Evolutionary conservation across 2,888 invertebrate species (phyloP), one percentile per base, ranked within the genome.

Genomic region (Heliconius aoede): DNA sequence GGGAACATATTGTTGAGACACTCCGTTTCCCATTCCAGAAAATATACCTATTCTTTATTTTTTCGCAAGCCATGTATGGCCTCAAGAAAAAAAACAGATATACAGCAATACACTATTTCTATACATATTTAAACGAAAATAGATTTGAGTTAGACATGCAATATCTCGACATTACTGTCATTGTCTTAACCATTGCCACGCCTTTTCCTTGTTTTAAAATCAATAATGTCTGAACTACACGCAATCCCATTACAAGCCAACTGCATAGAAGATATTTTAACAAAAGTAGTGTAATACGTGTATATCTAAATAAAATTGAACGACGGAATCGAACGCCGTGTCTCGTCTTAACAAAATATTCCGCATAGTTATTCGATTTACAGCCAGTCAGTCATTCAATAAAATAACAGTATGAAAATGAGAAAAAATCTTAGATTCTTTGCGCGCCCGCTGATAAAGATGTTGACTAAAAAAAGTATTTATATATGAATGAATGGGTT

Each of bases 151-250:
- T n/a, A 5, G 30, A n/a, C 68, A 28, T 51, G 64, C 69, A 55
- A 55, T 24, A 32, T 30, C 30, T n/a, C 30, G n/a, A 55, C 5
- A n/a, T 13, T 55, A n/a, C 8, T 18, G 30, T 69, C 30, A 30
- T 69, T 69, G 55, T 69, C 30, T 69, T 69, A 30, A 15, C 30
- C 55, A 32, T 24, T 24, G 32, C 69, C 69, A 69, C 69, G 32
- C 69, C 69, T 69, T 55, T 69, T 55, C n/a, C 69, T 69, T 55
- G 69, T 69, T 68, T 30, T 11, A 5, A 51, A 69, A 15, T 65
- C 24, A 36, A 65, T 65, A 65, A 65, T 40, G 65, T 36, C 40
- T 36, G 13, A 65, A 60, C 36, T 24, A 65, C 65, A 65, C 65
- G 36, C 65, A 8, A 51, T 51, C 68, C 26, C 28, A 28, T 28